Evolutionary conservation across 92 coral and sea anemone genomes (phyloP).

Genomic region (Porites cylindrica): DNA sequence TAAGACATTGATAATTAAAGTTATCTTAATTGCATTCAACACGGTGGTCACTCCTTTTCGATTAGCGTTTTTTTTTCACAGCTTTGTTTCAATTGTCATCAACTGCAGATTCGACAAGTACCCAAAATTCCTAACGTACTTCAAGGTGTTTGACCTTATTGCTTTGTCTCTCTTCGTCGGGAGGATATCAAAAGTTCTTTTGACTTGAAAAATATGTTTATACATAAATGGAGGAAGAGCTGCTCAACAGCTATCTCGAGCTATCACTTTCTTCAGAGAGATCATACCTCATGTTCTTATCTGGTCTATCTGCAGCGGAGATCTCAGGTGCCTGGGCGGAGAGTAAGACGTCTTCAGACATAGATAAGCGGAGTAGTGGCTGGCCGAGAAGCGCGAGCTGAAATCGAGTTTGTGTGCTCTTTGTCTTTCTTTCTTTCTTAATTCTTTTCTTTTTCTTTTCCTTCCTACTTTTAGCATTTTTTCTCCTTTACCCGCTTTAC

Average conservation of each 20-base stretch:
- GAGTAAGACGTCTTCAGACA: too few relatives aligned
- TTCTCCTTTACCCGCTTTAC: too few relatives aligned
- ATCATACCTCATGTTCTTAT: not conserved
- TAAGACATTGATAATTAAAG: not conserved
- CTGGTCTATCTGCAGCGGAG: too few relatives aligned
- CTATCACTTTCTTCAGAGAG: not conserved
- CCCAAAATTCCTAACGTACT: not conserved
- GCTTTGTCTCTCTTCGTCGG: not conserved
- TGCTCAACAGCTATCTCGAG: not conserved
- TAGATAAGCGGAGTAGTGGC: too few relatives aligned
- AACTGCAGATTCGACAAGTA: not conserved
- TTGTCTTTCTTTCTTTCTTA: too few relatives aligned
- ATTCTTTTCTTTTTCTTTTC: too few relatives aligned
- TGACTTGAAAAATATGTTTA: not conserved
- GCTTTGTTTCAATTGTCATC: not conserved
- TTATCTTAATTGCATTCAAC: conserved; percentile 7
- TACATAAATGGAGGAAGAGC: too few relatives aligned
- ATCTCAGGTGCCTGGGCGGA: too few relatives aligned
- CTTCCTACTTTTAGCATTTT: too few relatives aligned
- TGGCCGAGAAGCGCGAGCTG: too few relatives aligned
- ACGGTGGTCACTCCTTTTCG: not conserved
- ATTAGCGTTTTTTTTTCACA: not conserved
- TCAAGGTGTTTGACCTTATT: not conserved
- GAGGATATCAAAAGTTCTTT: not conserved
- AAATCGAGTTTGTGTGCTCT: too few relatives aligned